Conservation (phyloP, 2,113 vertebrate species). For the Mystacornis crossleyi region DNA sequence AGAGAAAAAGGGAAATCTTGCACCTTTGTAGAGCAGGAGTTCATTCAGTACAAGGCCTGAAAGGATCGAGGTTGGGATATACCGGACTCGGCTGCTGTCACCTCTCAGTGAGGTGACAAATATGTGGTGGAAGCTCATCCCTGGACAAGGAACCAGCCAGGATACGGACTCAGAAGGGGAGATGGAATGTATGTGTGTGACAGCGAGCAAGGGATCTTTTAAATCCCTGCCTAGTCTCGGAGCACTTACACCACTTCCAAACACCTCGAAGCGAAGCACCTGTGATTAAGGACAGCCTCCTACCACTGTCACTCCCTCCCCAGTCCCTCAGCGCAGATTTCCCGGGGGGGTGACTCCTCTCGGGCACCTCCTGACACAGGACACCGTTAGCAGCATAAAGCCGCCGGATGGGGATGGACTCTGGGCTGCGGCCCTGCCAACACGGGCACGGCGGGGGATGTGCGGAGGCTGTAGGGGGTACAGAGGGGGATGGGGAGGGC, state of each 20-base stretch:
- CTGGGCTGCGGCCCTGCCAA: background rate
- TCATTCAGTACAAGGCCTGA: background rate
- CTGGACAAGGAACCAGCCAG: background rate
- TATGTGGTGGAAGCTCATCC: fast-evolving
- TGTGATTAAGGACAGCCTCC: background rate
- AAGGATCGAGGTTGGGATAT: background rate
- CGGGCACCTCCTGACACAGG: background rate
- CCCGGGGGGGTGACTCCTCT: background rate
- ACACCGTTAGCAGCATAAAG: background rate
- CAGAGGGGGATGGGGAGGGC: background rate
- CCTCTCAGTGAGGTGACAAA: background rate
- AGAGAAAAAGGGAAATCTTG: fast-evolving
- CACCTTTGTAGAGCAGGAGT: background rate
- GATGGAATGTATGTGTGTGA: fast-evolving
- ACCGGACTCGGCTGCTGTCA: background rate
- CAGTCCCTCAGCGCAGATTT: background rate
- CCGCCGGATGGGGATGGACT: background rate
- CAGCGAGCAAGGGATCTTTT: background rate
- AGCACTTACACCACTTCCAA: background rate
- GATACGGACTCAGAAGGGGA: fast-evolving
- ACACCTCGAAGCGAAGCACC: background rate
- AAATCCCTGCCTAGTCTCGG: background rate
- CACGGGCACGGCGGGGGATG: background rate
- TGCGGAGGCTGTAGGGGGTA: no score
- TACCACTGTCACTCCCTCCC: background rate